These are phyloP conservation scores for Lithophane socia DNA, from an alignment of 2,888 invertebrate species.

Conservation along the genomic window DNA sequence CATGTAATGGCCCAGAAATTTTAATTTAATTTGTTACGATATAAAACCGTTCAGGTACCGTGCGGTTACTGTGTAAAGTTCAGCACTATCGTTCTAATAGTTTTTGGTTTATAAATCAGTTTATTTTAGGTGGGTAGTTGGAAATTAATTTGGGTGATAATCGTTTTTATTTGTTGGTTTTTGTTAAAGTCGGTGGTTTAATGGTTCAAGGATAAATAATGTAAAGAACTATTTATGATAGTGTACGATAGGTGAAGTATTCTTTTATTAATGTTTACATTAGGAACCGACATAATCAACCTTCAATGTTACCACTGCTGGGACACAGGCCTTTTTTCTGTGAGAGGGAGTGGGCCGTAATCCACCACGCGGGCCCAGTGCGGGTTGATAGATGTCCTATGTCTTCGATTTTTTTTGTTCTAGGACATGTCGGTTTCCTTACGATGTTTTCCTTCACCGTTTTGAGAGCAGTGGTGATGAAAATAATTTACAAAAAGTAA, in stretches of 20 bases:
- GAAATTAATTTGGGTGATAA: slow-evolving; percentile 19
- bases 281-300: background rate
- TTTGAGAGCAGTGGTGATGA: too few relatives aligned
- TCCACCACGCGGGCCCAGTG: too few relatives aligned
- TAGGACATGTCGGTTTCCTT: too few relatives aligned
- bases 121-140: slow-evolving; percentile 24
- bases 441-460: too few relatives aligned
- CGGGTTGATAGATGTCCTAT: too few relatives aligned
- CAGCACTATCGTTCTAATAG: slow-evolving; percentile 23
- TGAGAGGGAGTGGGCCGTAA: too few relatives aligned
- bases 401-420: too few relatives aligned
- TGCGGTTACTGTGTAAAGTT: slow-evolving; percentile 22
- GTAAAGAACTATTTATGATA: background rate
- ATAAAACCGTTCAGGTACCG: slow-evolving; percentile 38
- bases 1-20: slow-evolving; percentile 56
- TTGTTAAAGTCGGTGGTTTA: background rate
- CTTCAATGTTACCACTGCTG: too few relatives aligned
- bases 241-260: background rate
- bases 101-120: slow-evolving; percentile 30
- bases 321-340: too few relatives aligned
- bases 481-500: too few relatives aligned
- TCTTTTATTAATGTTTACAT: background rate
- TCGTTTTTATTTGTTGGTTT: slow-evolving; percentile 5
- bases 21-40: slow-evolving; percentile 56
- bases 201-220: background rate